Percentiles rank a stretch among this genome's conserved stretches.
phyloP scores from a whole-genome alignment of 2,113 vertebrate genomes.

The Lophochroa leadbeateri region DNA sequence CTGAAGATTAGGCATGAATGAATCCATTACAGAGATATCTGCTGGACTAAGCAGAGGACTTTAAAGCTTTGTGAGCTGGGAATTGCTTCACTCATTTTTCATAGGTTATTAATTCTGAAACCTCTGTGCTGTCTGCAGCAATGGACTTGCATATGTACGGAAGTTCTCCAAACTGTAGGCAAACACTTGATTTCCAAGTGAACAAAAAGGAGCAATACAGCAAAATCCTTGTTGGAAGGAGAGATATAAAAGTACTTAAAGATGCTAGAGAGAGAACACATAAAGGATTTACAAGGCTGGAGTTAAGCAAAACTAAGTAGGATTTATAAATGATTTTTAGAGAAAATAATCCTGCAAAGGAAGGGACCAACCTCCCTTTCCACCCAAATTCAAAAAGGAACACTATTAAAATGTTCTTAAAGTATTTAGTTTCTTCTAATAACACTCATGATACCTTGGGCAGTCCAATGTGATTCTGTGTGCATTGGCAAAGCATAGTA shows the following conservation, averaged over 20 bases:
- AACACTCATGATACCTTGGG: constrained; percentile 1
- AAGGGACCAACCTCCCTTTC: constrained; percentile 16
- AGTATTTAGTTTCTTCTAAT: constrained; percentile 63
- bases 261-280: neutral
- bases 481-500: constrained; percentile 32
- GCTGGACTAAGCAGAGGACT: constrained; percentile 7
- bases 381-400: constrained; percentile 27
- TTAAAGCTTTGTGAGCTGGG: neutral
- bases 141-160: neutral
- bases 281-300: neutral
- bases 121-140: neutral
- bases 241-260: neutral
- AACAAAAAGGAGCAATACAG: neutral
- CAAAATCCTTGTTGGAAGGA: neutral
- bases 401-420: constrained; percentile 50
- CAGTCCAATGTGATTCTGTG: constrained; percentile 16
- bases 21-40: neutral
- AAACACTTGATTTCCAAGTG: neutral
- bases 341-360: constrained; percentile 33
- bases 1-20: neutral
- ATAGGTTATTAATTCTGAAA: neutral
- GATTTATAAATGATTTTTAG: constrained; percentile 28
- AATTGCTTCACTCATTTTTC: constrained; percentile 3
- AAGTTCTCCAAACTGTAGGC: neutral
- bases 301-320: constrained; percentile 12